Conservation (phyloP, 2,113 vertebrate genomes). For the Xerus inauris region DNA sequence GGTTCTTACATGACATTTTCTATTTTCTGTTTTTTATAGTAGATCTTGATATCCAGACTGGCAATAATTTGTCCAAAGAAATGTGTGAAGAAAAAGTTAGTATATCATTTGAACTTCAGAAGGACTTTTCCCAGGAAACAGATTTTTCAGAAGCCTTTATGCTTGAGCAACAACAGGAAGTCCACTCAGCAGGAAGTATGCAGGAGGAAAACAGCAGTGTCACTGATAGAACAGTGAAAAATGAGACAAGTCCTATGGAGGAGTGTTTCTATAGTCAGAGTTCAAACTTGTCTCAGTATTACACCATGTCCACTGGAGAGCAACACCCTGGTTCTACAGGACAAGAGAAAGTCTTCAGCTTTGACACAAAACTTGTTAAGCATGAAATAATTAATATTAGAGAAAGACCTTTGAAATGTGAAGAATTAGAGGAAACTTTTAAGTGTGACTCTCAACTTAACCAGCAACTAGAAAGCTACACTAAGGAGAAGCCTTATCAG, state of each 20-base stretch:
- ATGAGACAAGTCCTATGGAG: neutral
- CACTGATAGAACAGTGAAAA: neutral
- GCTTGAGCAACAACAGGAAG: constrained; percentile 44
- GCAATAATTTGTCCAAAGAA: constrained; percentile 62
- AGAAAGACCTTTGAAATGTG: constrained; percentile 52
- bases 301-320: neutral
- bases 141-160: constrained; percentile 39
- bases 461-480: constrained; percentile 31
- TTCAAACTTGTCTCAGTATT: neutral
- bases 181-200: neutral
- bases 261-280: constrained; percentile 35
- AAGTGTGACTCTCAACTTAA: constrained; percentile 49
- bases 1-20: constrained; percentile 39
- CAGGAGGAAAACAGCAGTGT: constrained; percentile 27
- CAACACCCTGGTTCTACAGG: neutral
- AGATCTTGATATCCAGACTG: constrained; percentile 59
- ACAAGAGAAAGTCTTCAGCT: neutral
- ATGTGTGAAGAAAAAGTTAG: constrained; percentile 55
- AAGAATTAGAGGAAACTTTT: constrained; percentile 59
- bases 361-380: constrained; percentile 37
- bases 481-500: constrained; percentile 39
- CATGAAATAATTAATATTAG: constrained; percentile 39
- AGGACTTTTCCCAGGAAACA: constrained; percentile 45
- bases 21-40: constrained; percentile 66
- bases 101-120: constrained; percentile 56